Conservation (phyloP, 37 sponge, comb jelly and placozoan genomes). For the Corticium candelabrum region DNA sequence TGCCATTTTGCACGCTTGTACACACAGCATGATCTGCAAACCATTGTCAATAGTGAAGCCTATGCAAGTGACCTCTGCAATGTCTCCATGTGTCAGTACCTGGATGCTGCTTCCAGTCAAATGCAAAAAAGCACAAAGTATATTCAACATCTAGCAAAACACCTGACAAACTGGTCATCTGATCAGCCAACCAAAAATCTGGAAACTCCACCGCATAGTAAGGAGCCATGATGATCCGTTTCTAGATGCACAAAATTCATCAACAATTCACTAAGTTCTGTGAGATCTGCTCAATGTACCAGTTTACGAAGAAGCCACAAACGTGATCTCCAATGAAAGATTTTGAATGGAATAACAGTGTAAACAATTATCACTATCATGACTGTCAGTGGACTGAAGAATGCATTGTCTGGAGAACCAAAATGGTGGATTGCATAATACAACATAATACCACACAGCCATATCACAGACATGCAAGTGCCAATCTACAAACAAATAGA, state of each 20-base stretch:
- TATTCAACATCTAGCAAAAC: slow-evolving; percentile 81
- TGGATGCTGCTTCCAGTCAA: slow-evolving; percentile 2
- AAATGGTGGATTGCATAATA: neutral
- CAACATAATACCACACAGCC: neutral
- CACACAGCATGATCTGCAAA: neutral
- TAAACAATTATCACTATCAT: neutral
- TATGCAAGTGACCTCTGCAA: neutral
- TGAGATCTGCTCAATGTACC: neutral
- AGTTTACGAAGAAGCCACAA: neutral
- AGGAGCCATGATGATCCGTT: slow-evolving; percentile 71
- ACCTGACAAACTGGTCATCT: slow-evolving; percentile 80
- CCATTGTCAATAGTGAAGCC: neutral
- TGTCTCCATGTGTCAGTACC: neutral
- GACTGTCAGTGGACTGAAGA: neutral
- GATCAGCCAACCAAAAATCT: slow-evolving; percentile 96
- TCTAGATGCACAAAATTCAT: neutral
- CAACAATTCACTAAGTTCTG: neutral
- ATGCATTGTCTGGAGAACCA: neutral
- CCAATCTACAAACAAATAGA: neutral
- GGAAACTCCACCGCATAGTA: slow-evolving; percentile 64
- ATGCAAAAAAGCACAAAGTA: slow-evolving; percentile 57
- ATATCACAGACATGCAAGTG: neutral
- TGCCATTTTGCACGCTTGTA: slow-evolving; percentile 12
- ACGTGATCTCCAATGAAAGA: neutral
- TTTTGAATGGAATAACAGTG: neutral